Conservation (phyloP, 2,888 invertebrate genomes). For the Diabrotica balteata region DNA sequence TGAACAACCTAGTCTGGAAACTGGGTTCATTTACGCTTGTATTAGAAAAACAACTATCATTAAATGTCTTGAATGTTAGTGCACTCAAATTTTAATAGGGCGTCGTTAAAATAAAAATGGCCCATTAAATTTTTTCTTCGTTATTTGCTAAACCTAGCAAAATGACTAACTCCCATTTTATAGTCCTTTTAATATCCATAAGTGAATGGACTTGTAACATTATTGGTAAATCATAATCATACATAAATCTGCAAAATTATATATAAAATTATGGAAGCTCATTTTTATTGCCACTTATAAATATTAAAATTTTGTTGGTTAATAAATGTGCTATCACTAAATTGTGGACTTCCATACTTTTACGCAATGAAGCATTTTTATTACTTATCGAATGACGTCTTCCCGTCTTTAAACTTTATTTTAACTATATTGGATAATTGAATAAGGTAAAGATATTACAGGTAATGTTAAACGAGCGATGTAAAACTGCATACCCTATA, state of each 20-base stretch:
- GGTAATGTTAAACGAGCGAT: no score
- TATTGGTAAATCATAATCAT: conserved; percentile 10
- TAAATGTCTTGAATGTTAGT: conserved; percentile 19
- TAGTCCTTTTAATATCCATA: conserved; percentile 9
- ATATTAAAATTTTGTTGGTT: no score
- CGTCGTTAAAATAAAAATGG: conserved; percentile 25
- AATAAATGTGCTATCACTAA: no score
- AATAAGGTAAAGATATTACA: no score
- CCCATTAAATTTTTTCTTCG: conserved; percentile 21
- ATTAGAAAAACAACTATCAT: conserved; percentile 13
- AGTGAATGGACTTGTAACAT: conserved; percentile 7
- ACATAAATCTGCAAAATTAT: conserved; percentile 1
- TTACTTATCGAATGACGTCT: no score
- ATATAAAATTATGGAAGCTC: neutral
- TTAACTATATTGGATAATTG: no score
- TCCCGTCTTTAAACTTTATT: no score
- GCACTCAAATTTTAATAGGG: conserved; percentile 21
- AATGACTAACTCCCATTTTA: conserved; percentile 9
- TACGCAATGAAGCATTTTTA: no score
- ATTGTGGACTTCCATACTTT: no score
- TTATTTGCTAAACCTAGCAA: conserved; percentile 16
- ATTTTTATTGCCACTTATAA: no score
- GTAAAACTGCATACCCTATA: no score
- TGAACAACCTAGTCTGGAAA: no score
- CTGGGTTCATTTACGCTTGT: neutral